Conservation (phyloP, 2,888 invertebrate species). For the Protonemura montana region DNA sequence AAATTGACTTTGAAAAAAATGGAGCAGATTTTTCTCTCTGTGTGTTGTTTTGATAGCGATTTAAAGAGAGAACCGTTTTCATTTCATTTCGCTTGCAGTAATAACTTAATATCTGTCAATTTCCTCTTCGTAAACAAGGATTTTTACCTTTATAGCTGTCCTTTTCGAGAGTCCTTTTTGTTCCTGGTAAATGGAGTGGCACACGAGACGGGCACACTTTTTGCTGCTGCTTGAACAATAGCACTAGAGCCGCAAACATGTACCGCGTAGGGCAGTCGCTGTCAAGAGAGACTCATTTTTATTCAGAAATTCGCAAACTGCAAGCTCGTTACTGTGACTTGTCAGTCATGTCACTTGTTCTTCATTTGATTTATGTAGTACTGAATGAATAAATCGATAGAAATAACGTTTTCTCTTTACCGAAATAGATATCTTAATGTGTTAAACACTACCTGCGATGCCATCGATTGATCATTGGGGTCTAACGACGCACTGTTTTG, state of each 20-base stretch:
- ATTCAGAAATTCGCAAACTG: no score
- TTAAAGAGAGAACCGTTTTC: neutral
- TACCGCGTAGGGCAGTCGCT: no score
- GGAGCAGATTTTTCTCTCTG: neutral
- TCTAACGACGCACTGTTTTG: no score
- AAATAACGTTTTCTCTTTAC: neutral
- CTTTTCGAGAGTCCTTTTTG: no score
- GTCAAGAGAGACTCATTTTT: no score
- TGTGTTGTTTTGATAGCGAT: neutral
- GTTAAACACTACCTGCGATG: no score
- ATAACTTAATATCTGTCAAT: neutral
- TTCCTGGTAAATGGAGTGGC: neutral
- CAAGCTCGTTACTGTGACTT: no score
- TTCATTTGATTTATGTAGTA: neutral
- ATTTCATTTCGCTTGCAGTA: neutral
- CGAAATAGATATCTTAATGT: no score
- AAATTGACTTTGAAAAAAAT: neutral
- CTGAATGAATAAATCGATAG: neutral
- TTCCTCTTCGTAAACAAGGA: neutral
- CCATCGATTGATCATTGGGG: no score
- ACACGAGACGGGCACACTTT: no score
- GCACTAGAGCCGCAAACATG: no score
- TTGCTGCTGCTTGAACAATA: neutral
- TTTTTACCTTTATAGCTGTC: neutral
- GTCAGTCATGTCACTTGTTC: no score